Percentiles rank a stretch among this genome's conserved stretches.
Conservation (phyloP, 2,888 invertebrate species). For the Rugalucina vietnamica region DNA sequence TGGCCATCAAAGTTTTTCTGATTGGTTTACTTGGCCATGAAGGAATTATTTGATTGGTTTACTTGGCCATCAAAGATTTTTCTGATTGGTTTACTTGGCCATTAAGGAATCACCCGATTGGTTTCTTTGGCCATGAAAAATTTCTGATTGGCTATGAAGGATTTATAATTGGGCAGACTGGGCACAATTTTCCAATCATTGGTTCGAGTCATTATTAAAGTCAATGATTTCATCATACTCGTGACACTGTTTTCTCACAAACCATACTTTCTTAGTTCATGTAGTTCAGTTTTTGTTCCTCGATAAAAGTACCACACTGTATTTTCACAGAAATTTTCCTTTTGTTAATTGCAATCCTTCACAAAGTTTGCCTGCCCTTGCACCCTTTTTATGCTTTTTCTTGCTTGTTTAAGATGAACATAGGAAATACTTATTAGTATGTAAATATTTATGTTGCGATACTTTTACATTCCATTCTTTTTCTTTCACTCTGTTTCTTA, state of each 20-base stretch:
- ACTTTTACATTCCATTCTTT: neutral
- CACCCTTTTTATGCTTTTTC: neutral
- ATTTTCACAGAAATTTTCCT: neutral
- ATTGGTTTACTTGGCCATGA: neutral
- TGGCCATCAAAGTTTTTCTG: neutral
- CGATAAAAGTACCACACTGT: neutral
- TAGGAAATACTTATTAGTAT: neutral
- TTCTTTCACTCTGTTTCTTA: neutral
- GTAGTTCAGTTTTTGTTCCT: neutral
- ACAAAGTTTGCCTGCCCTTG: neutral
- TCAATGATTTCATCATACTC: too few relatives aligned
- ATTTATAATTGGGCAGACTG: too few relatives aligned
- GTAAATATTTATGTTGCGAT: neutral
- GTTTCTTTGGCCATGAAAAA: too few relatives aligned
- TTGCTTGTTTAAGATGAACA: neutral
- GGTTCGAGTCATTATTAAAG: too few relatives aligned
- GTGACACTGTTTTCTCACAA: too few relatives aligned
- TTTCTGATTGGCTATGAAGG: too few relatives aligned
- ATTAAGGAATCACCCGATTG: neutral
- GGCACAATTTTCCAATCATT: too few relatives aligned
- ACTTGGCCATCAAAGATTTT: neutral
- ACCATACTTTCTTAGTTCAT: too few relatives aligned
- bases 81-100: neutral
- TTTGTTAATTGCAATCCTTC: neutral
- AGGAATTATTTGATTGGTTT: neutral